Percentiles rank a stretch among this genome's conserved stretches.
Evolutionary conservation across 2,888 invertebrate species (phyloP).

Genomic region (Phortica magna): DNA sequence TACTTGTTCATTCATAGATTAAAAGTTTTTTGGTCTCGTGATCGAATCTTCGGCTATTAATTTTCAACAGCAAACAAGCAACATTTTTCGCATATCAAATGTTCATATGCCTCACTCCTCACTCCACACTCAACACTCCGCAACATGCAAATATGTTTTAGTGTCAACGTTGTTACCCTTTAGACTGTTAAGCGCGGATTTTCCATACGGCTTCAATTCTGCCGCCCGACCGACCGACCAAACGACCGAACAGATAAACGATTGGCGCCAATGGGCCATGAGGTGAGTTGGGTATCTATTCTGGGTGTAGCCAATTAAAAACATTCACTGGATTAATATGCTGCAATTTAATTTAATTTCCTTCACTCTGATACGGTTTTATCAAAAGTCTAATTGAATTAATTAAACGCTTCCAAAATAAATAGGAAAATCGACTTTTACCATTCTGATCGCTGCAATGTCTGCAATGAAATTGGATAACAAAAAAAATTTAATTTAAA

Average conservation of each 20-base stretch:
- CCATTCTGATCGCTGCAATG: not conserved
- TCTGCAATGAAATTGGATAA: not conserved
- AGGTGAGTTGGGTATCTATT: not conserved
- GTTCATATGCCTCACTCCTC: not conserved
- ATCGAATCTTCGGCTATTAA: constrained; percentile 62
- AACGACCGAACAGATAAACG: not conserved
- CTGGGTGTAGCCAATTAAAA: constrained; percentile 18
- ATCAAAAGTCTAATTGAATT: constrained; percentile 61
- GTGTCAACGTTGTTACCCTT: not conserved
- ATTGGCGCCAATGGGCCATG: not conserved
- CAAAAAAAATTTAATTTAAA: not conserved
- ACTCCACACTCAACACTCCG: not conserved
- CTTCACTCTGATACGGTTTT: constrained; percentile 44
- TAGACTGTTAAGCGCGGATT: not conserved
- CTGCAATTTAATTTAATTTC: constrained; percentile 60
- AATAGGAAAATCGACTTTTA: not conserved
- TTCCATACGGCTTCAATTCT: not conserved
- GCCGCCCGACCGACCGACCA: not conserved
- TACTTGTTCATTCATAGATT: constrained; percentile 55
- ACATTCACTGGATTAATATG: not conserved
- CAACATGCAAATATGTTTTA: not conserved
- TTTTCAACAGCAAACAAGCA: constrained; percentile 44
- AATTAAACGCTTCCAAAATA: constrained; percentile 54
- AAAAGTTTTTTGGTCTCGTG: constrained; percentile 60
- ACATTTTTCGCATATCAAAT: not conserved